These are phyloP conservation scores for Parnassius orleans DNA, from an alignment of 2,888 invertebrate species.

Conservation along the genomic window DNA sequence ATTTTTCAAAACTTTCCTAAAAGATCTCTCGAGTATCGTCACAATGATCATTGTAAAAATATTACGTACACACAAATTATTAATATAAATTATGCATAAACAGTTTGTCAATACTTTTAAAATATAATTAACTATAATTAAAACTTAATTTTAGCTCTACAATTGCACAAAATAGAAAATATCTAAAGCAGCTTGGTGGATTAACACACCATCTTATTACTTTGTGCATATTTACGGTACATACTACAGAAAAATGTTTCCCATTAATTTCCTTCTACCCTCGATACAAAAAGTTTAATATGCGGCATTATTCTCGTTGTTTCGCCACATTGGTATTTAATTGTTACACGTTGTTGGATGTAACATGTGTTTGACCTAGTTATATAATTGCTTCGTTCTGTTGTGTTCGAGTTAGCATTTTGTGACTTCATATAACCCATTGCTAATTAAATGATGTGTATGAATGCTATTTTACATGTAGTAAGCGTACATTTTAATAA, in stretches of 20 bases:
- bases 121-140: slow-evolving; percentile 1
- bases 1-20: slow-evolving; percentile 52
- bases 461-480: too few species aligned
- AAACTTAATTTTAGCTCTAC: slow-evolving; percentile 5
- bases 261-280: background rate
- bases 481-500: too few species aligned
- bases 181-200: background rate
- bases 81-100: slow-evolving; percentile 15
- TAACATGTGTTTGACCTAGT: slow-evolving; percentile 21
- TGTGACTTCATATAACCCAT: background rate
- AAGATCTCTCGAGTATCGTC: slow-evolving; percentile 45
- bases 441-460: too few species aligned
- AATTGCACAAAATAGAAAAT: background rate
- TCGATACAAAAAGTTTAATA: background rate
- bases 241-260: background rate
- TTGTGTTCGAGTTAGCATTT: background rate
- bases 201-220: background rate
- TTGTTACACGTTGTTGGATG: background rate
- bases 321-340: background rate
- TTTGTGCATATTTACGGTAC: too few species aligned
- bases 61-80: slow-evolving; percentile 15
- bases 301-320: background rate
- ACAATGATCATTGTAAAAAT: slow-evolving; percentile 37
- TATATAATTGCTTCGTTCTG: slow-evolving; percentile 2
- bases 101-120: slow-evolving; percentile 8